A percentile compares a stretch with the other conserved stretches of the same genome.
Conservation (phyloP, 2,888 invertebrate species). For the Metellina segmentata region DNA sequence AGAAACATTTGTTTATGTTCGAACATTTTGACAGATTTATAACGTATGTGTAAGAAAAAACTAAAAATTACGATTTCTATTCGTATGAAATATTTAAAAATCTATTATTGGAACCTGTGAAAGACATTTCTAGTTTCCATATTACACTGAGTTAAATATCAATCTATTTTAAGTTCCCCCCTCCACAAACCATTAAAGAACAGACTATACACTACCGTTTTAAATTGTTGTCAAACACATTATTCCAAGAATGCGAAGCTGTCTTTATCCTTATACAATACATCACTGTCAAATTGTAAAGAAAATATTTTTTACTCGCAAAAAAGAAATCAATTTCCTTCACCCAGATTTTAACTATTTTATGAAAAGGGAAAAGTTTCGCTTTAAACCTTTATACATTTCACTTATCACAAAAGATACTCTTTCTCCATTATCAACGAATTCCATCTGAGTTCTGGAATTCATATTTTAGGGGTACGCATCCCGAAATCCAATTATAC, state of each 20-base stretch:
- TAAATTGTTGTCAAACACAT: neutral
- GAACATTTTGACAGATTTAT: too few species aligned
- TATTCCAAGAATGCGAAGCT: neutral
- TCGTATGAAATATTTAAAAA: too few species aligned
- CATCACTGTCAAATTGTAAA: neutral
- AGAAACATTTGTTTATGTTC: too few species aligned
- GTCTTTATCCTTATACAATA: neutral
- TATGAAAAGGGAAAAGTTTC: slow-evolving; percentile 10
- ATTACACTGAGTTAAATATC: too few species aligned
- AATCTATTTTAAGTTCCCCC: too few species aligned
- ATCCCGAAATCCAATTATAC: slow-evolving; percentile 51
- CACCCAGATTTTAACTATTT: slow-evolving; percentile 1
- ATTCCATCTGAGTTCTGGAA: slow-evolving; percentile 18
- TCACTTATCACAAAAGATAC: slow-evolving; percentile 16
- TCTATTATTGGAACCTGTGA: too few species aligned
- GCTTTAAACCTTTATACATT: slow-evolving; percentile 18
- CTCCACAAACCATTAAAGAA: too few species aligned
- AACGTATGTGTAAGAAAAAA: too few species aligned
- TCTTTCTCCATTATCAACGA: neutral
- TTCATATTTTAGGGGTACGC: slow-evolving; percentile 35
- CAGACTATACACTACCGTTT: neutral
- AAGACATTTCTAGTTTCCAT: too few species aligned
- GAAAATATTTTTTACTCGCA: neutral
- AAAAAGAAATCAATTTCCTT: neutral
- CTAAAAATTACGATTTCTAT: too few species aligned